Base-by-base conservation (phyloP, 1,140 invertebrate species). In the Hycleus phaleratus region DNA sequence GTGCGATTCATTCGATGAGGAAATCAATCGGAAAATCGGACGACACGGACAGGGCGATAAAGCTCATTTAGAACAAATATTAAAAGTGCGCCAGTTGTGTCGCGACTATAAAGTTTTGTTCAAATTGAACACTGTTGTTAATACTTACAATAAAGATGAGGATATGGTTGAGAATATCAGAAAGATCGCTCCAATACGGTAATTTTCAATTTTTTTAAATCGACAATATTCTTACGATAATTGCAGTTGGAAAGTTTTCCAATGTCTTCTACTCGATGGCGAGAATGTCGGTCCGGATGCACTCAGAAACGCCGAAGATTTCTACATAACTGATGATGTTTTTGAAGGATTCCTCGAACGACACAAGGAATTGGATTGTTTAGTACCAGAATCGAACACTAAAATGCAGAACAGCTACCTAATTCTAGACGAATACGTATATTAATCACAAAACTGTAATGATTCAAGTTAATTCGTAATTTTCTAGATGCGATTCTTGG, bases 121-220 rank as follows among this genome's bases (percentile, higher is more conserved):
- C 57, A 80, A 80, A 62, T 67, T 80, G 3, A 80, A 80, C 54
- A 77, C 77, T 3, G 78, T 80, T 11, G 73, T 79, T 2, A 79
- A 79, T 54, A 72, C 69, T 4, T 75, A 74, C 61, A 80, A 80
- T 62, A 64, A 72, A 54, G 56, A 75, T 40, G 78, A 80, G 63
- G 64, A 78, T 58, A 78, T 80, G 74, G 55, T 46, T 7, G 68
- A 72, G 8, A 53, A 72, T 32, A 77, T 80, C 26, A 18, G 53
- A 9, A 12, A 65, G 6, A 59, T 80, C 1, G 64, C 73, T 26
- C 78, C 78, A 4, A 68, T 74, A n/a, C 66, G 68, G 64, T 70
- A 66, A 61, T 12, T 4, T 32, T 32, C 24, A 40, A n/a, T 59
- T 11, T 8, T 55, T 26, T 55, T n/a, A 43, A 18, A 18, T 18